Base-by-base conservation (phyloP, 2,888 invertebrate genomes). In the Idaea straminata region DNA sequence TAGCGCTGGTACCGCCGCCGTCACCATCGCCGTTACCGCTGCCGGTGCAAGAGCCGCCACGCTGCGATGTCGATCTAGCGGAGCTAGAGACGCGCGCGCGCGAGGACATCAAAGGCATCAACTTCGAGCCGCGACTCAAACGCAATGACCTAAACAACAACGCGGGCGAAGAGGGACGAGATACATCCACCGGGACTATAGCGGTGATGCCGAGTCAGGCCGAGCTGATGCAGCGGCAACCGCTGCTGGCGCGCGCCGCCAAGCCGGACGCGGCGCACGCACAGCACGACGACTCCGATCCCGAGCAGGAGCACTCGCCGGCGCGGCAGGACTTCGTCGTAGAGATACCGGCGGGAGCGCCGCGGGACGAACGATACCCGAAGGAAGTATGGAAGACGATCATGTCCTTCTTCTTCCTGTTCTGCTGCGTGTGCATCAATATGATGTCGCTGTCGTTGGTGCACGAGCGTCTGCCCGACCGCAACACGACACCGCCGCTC, bases 381-480 rank as follows among this genome's bases (percentile, higher is more conserved):
- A 96, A 96, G 84, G 97, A 97, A 89, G 95, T 96, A 86, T 96
- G 96, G 94, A 97, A 97, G 94, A 97, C 97, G 0, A 87, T 92
- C 65, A 59, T 91, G 61, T 89, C 93, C 65, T 93, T 93, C 78
- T 83, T 91, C 69, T 93, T 93, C 77, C 80, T 93, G 65, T 92
- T 92, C 73, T 58, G 85, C 63, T 92, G 92, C 77, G 92, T 93
- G 65, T 92, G 91, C 77, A 82, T 93, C 71, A 93, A 93, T 81
- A 93, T 93, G 93, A 88, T 95, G 81, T 96, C 97, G 65, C 94
- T 98, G 79, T 96, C 97, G 74, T 89, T 97, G 83, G 96, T 97
- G 69, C 98, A 98, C 91, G 98, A 98, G 86, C 94, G 96, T 74
- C 95, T 98, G 75, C 98, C 98, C 61, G 96, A 97, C 89, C 93